These are phyloP conservation scores for Urocyon cinereoargenteus DNA, from an alignment of 2,797 vertebrate genomes.

Conservation along the genomic window DNA sequence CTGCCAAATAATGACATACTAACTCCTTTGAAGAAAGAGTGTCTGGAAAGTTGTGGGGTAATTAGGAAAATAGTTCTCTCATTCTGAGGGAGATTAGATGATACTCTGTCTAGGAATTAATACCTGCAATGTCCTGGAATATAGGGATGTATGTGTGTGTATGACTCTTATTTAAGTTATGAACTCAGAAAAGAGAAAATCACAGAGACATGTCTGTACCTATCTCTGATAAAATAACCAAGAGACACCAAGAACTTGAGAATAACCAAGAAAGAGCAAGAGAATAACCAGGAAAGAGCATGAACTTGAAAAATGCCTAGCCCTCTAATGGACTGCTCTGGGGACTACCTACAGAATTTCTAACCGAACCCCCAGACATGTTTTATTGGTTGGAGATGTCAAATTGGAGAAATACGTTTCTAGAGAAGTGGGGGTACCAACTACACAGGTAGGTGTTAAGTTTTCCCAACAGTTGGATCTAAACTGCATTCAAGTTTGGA, in stretches of 20 bases:
- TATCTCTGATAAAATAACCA: background rate
- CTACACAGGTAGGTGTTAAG: background rate
- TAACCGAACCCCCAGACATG: background rate
- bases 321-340: no score
- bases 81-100: background rate
- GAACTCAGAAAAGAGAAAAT: background rate
- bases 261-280: background rate
- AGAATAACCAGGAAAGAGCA: background rate
- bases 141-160: no score
- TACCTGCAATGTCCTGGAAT: background rate
- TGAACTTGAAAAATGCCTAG: background rate
- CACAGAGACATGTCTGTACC: background rate
- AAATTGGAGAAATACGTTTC: background rate
- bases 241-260: background rate
- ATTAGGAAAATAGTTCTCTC: background rate
- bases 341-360: background rate
- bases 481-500: background rate
- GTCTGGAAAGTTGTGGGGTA: background rate
- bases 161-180: background rate
- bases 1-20: background rate
- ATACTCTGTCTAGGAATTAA: background rate
- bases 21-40: background rate
- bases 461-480: background rate
- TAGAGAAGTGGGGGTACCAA: background rate
- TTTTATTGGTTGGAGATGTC: background rate